Evolutionary conservation across 1,140 invertebrate genomes (phyloP), one percentile per base, ranked within the genome.

Genomic region (Nautilus pompilius): DNA sequence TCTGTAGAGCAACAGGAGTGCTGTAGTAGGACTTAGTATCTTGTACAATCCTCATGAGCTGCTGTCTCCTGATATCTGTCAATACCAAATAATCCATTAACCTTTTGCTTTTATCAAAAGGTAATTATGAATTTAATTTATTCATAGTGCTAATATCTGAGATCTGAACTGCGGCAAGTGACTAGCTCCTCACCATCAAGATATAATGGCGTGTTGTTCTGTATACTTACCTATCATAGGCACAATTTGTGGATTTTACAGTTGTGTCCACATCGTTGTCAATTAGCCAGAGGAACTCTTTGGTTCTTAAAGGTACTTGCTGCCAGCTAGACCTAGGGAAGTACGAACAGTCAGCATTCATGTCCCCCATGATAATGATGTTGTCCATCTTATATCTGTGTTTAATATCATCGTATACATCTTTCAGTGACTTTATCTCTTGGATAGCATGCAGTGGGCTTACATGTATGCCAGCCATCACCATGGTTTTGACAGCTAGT

Each of bases 281-380:
- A 10, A 83, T 80, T 22, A 81, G 58, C 82, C 82, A 83, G 17
- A 46, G 61, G 67, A 79, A 82, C n/a, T 71, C 58, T 1, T 46
- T 8, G 36, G 79, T 72, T 26, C 73, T 45, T 32, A 83, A 67
- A 0, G 71, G 60, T 15, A 82, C 77, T 8, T 65, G 66, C 13
- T 72, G 46, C 71, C 72, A 77, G 30, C 80, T 69, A 10, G 51
- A 60, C 34, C 65, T 46, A 0, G 57, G 48, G 17, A 83, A 71
- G 65, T 82, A 82, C 10, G 46, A 45, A 67, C 81, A 83, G 62
- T 76, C 82, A 28, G 79, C 80, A 63, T 83, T 82, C 45, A 83
- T 77, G 65, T 83, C 82, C 6, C 82, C 82, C 1, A 74, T 70
- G 17, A 83, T 68, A 8, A 83, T 67, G n/a, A 80, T 66, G 60